phyloP scores from a whole-genome alignment of 2,888 invertebrate genomes.

The Dorcus parallelipipedus region DNA sequence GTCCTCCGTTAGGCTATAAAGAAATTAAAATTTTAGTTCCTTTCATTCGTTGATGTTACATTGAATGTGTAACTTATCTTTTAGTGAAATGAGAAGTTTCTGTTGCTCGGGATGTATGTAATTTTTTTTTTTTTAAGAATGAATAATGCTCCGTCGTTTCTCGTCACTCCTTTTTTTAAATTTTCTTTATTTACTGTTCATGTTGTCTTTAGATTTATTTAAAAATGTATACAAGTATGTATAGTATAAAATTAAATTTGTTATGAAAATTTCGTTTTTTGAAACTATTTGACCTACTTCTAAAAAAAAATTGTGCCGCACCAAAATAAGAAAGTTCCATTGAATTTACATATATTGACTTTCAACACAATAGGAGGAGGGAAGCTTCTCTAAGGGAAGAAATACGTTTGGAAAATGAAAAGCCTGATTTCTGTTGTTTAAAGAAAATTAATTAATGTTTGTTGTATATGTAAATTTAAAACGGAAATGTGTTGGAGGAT shows the following conservation, averaged over 20 bases:
- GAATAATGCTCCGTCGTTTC: background rate
- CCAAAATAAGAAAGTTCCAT: too few species aligned
- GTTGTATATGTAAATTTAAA: too few species aligned
- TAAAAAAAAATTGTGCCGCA: too few species aligned
- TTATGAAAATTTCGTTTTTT: constrained; percentile 7
- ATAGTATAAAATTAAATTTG: constrained; percentile 20
- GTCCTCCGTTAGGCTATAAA: background rate
- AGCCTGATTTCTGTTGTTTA: too few species aligned
- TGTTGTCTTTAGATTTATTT: constrained; percentile 18
- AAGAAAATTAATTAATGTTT: too few species aligned
- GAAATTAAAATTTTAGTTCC: background rate
- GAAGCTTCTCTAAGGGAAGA: too few species aligned
- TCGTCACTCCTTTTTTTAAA: background rate
- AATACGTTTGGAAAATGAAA: too few species aligned
- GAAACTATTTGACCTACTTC: too few species aligned
- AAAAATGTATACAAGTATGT: constrained; percentile 18
- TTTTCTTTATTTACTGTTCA: constrained; percentile 10
- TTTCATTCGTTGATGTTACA: background rate
- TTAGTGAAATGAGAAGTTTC: background rate
- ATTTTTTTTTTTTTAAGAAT: background rate
- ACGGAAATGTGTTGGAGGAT: too few species aligned
- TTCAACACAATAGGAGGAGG: too few species aligned
- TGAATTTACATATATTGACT: too few species aligned
- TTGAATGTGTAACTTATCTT: too few species aligned
- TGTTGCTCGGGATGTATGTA: background rate